Conservation (phyloP, 2,888 invertebrate genomes). For the Gandaritis pyraliata region DNA sequence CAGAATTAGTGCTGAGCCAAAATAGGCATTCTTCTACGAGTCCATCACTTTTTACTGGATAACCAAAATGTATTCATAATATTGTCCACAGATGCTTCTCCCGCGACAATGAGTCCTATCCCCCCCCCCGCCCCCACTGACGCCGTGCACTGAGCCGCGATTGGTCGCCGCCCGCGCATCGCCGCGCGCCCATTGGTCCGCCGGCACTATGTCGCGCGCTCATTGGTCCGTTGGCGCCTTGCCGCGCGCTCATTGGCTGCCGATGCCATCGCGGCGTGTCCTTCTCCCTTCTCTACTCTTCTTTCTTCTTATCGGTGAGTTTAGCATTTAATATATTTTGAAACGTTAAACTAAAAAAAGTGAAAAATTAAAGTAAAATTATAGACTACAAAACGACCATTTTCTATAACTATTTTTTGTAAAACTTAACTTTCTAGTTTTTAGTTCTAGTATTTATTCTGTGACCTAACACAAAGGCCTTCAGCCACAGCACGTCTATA, state of each 20-base stretch:
- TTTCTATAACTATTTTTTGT: too few species aligned
- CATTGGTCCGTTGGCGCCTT: slow-evolving; percentile 14
- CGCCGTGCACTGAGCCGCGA: slow-evolving; percentile 41
- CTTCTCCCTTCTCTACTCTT: slow-evolving; percentile 50
- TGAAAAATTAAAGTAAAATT: too few species aligned
- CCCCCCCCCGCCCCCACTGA: slow-evolving; percentile 42
- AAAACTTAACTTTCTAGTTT: too few species aligned
- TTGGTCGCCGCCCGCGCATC: slow-evolving; percentile 23
- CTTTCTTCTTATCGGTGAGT: slow-evolving; percentile 58
- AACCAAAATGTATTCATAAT: background rate
- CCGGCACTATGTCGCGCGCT: slow-evolving; percentile 13
- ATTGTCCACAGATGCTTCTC: slow-evolving; percentile 53
- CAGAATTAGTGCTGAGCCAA: too few species aligned
- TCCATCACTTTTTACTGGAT: too few species aligned
- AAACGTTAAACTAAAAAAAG: too few species aligned
- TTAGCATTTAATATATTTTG: background rate
- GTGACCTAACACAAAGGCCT: too few species aligned
- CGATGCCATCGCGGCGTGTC: slow-evolving; percentile 38
- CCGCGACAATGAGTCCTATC: slow-evolving; percentile 60
- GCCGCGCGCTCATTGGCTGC: slow-evolving; percentile 43
- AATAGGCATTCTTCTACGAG: too few species aligned
- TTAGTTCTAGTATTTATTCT: too few species aligned
- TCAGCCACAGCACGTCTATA: too few species aligned
- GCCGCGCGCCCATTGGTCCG: slow-evolving; percentile 24
- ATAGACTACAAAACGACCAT: too few species aligned